Evolutionary conservation across 2,888 invertebrate species (phyloP).

Genomic region (Sturmia bella): DNA sequence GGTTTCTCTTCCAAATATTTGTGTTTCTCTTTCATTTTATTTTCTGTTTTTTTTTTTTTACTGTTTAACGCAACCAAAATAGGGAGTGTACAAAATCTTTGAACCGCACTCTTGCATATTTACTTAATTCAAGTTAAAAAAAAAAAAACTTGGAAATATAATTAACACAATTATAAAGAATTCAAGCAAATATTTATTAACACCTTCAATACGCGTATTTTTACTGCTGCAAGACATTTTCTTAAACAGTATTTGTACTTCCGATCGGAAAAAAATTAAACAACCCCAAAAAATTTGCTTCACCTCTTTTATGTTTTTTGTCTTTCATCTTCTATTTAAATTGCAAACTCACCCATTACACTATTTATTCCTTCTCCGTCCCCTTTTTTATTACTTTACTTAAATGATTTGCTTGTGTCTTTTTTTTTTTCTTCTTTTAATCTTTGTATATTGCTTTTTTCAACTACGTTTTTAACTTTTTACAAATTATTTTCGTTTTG

Average conservation of each 20-base stretch:
- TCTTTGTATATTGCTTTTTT: conserved; percentile 72
- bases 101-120: conserved; percentile 56
- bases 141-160: conserved; percentile 45
- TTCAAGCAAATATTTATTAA: conserved; percentile 38
- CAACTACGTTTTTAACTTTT: conserved; percentile 42
- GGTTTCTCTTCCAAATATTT: conserved; percentile 4
- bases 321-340: conserved; percentile 26
- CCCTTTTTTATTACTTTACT: conserved; percentile 68
- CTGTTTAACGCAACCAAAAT: conserved; percentile 33
- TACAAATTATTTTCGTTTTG: conserved; percentile 36
- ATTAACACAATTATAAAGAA: conserved; percentile 39
- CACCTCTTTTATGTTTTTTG: conserved; percentile 52
- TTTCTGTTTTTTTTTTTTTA: background rate
- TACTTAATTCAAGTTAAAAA: conserved; percentile 47
- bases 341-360: conserved; percentile 74
- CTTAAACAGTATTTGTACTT: background rate
- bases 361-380: conserved; percentile 41
- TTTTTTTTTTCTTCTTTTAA: conserved; percentile 74
- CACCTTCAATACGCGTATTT: conserved; percentile 24
- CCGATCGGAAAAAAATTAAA: conserved; percentile 3
- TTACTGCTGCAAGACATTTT: background rate
- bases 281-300: conserved; percentile 58
- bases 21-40: conserved; percentile 28
- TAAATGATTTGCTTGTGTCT: conserved; percentile 71
- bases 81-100: conserved; percentile 65